Conservation (phyloP, 2,797 vertebrate genomes). For the Melanotaenia pygmaea region DNA sequence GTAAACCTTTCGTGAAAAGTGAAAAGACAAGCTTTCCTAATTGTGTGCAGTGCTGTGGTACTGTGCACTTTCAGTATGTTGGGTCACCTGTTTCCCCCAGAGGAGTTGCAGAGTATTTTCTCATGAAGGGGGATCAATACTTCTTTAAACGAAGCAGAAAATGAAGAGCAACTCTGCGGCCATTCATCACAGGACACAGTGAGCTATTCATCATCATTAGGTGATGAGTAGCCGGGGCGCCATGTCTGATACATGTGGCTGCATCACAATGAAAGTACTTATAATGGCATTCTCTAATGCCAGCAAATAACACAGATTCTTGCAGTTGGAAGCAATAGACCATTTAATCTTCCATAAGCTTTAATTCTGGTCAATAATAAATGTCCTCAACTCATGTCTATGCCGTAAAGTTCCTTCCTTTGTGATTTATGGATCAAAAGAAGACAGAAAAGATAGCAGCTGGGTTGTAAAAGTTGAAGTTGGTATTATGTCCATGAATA, state of each 20-base stretch:
- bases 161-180: conserved; percentile 64
- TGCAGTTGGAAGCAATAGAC: conserved; percentile 26
- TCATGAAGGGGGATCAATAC: conserved; percentile 63
- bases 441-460: background rate
- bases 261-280: conserved; percentile 54
- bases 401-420: conserved; percentile 12
- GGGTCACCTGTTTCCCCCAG: conserved; percentile 32
- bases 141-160: conserved; percentile 76
- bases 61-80: conserved; percentile 7
- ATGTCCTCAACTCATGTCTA: background rate
- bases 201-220: conserved; percentile 70
- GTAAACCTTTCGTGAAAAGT: background rate
- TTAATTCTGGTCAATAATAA: conserved; percentile 35
- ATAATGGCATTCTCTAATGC: conserved; percentile 24
- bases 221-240: conserved; percentile 32
- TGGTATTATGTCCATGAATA: background rate
- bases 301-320: conserved; percentile 35
- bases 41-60: background rate
- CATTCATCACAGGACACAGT: conserved; percentile 59
- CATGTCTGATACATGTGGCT: conserved; percentile 55
- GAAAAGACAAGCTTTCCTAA: conserved; percentile 12
- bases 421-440: conserved; percentile 19
- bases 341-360: conserved; percentile 26
- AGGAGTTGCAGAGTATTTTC: conserved; percentile 50
- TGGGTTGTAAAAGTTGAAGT: background rate